Conservation (phyloP, 2,888 invertebrate species). For the Synanthedon myopaeformis region DNA sequence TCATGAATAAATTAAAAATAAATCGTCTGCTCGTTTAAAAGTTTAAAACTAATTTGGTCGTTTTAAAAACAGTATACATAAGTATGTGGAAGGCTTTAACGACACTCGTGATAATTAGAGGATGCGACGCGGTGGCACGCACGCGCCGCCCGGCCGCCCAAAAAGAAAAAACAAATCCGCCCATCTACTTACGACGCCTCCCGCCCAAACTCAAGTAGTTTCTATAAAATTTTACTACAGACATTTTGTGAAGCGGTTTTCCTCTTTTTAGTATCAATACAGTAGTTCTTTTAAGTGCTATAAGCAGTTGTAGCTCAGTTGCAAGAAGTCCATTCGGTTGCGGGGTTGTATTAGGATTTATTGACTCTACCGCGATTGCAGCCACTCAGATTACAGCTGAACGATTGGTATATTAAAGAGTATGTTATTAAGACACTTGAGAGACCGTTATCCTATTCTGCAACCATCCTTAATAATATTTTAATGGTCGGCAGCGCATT, state of each 20-base stretch:
- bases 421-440: too few relatives aligned
- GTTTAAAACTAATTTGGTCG: conserved; percentile 7
- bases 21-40: not conserved
- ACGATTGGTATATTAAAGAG: too few relatives aligned
- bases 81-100: conserved; percentile 3
- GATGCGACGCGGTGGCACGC: conserved; percentile 29
- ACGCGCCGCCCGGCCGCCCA: conserved; percentile 11
- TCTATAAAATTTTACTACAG: not conserved
- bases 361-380: too few relatives aligned
- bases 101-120: conserved; percentile 8
- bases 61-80: conserved; percentile 23
- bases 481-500: too few relatives aligned
- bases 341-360: too few relatives aligned
- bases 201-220: conserved; percentile 11
- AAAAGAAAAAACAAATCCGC: conserved; percentile 14
- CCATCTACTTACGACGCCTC: conserved; percentile 15
- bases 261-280: too few relatives aligned
- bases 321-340: too few relatives aligned
- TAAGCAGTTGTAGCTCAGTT: too few relatives aligned
- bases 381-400: too few relatives aligned
- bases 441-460: too few relatives aligned
- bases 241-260: not conserved
- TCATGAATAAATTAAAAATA: not conserved
- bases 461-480: too few relatives aligned
- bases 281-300: too few relatives aligned